Percentiles rank a stretch among this genome's conserved stretches.
Conservation (phyloP, 2,888 invertebrate genomes). For the Spatulosminthurus flaviceps region DNA sequence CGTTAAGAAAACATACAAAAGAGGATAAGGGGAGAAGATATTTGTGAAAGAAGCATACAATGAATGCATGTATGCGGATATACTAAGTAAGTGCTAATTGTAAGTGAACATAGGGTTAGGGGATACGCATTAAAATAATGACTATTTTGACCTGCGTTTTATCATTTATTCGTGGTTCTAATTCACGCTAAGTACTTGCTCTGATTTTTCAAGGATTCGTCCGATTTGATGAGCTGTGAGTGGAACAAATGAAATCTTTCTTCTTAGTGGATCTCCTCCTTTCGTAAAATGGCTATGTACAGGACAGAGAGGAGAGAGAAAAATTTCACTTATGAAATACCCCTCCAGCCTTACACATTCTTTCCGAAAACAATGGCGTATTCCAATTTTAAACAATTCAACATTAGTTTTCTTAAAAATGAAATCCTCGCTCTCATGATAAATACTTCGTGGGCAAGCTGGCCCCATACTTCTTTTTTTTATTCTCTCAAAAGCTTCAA, state of each 20-base stretch:
- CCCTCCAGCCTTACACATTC: background rate
- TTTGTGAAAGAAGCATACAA: too few relatives aligned
- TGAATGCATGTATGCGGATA: too few relatives aligned
- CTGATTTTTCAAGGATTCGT: conserved; percentile 45
- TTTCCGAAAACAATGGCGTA: background rate
- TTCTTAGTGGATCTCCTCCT: background rate
- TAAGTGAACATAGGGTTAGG: background rate
- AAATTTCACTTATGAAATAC: background rate
- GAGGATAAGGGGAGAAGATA: too few relatives aligned
- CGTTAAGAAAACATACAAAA: too few relatives aligned
- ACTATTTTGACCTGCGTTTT: conserved; percentile 40
- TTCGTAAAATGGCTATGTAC: too few relatives aligned
- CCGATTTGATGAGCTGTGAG: conserved; percentile 30
- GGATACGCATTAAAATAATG: conserved; percentile 38
- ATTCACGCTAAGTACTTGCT: conserved; percentile 31
- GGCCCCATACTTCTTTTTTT: background rate
- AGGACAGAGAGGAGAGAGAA: too few relatives aligned
- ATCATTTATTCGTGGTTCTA: conserved; percentile 33
- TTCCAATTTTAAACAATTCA: conserved; percentile 21
- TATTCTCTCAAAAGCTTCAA: background rate
- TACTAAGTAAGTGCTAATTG: too few relatives aligned
- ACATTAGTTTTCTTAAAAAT: conserved; percentile 1
- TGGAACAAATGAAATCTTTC: conserved; percentile 38
- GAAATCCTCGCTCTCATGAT: background rate
- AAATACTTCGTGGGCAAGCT: background rate